phyloP scores from a whole-genome alignment of 2,797 vertebrate species.

The Phyllotis vaccarum region DNA sequence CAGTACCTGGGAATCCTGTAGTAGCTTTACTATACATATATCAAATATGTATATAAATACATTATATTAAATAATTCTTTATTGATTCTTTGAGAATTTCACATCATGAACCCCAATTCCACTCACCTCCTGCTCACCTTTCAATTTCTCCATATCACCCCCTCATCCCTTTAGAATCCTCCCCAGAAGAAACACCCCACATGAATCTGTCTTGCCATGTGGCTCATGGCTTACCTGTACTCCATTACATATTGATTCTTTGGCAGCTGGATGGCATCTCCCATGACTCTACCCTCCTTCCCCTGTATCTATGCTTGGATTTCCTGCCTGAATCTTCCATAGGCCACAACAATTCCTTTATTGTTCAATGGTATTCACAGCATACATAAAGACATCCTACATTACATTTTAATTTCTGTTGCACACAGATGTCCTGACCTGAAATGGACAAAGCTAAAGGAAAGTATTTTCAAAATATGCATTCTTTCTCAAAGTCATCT shows the following conservation, averaged over 20 bases:
- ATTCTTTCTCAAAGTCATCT: not conserved
- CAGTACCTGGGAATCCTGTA: not conserved
- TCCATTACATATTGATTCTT: too few species aligned
- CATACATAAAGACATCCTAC: too few species aligned
- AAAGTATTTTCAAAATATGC: not conserved
- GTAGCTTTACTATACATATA: not conserved
- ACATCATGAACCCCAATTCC: not conserved
- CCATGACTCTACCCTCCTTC: too few species aligned
- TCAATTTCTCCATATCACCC: not conserved
- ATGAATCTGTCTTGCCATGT: too few species aligned
- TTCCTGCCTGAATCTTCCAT: too few species aligned
- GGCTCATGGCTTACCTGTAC: too few species aligned
- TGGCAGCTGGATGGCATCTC: too few species aligned
- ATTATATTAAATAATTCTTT: not conserved
- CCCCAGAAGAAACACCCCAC: not conserved
- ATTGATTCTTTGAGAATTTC: not conserved
- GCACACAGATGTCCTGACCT: not conserved
- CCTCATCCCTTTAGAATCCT: not conserved
- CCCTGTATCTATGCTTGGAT: too few species aligned
- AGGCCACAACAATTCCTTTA: too few species aligned
- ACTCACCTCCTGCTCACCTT: too few species aligned
- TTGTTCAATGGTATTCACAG: too few species aligned
- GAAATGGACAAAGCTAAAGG: not conserved
- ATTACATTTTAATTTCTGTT: not conserved
- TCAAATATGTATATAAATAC: not conserved